A percentile compares a stretch with the other conserved stretches of the same genome.
Conservation (phyloP, 2,113 vertebrate genomes). For the Peromyscus maniculatus region DNA sequence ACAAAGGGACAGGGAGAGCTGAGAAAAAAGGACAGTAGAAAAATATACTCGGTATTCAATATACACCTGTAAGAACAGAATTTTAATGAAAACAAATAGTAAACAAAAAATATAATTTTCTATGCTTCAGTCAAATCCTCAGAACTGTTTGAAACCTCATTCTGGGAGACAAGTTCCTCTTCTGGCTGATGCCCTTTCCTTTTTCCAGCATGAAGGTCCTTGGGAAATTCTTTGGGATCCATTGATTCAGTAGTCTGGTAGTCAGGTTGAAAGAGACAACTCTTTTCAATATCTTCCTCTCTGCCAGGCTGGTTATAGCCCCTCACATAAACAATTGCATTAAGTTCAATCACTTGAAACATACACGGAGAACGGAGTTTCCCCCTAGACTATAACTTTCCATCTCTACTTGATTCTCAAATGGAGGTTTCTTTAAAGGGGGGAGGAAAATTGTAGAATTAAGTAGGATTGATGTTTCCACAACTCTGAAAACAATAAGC, state of each 20-base stretch:
- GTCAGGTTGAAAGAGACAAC: not conserved
- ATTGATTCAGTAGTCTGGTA: not conserved
- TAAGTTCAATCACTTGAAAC: conserved; percentile 3
- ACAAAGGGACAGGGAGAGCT: not conserved
- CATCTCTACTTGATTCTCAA: not conserved
- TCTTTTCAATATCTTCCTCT: not conserved
- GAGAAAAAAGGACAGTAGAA: not conserved
- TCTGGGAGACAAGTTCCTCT: not conserved
- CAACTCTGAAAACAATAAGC: conserved; percentile 5
- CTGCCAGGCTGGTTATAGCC: not conserved
- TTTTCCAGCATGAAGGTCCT: not conserved
- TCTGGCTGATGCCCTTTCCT: not conserved
- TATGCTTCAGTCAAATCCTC: not conserved
- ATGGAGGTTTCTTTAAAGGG: not conserved
- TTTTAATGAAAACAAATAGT: not conserved
- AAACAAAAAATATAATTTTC: not conserved
- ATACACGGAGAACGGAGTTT: conserved; percentile 4
- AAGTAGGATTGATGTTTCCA: not conserved
- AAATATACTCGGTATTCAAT: not conserved
- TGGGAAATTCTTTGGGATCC: not conserved
- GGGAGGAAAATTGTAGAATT: conserved; percentile 25
- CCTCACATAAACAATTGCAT: not conserved
- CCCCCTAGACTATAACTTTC: not conserved
- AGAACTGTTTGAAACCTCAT: conserved; percentile 28
- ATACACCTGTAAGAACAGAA: not conserved